Percentiles rank a stretch among this genome's conserved stretches.
phyloP scores from a whole-genome alignment of 92 coral and sea anemone genomes.

The Palythoa grandiflora region DNA sequence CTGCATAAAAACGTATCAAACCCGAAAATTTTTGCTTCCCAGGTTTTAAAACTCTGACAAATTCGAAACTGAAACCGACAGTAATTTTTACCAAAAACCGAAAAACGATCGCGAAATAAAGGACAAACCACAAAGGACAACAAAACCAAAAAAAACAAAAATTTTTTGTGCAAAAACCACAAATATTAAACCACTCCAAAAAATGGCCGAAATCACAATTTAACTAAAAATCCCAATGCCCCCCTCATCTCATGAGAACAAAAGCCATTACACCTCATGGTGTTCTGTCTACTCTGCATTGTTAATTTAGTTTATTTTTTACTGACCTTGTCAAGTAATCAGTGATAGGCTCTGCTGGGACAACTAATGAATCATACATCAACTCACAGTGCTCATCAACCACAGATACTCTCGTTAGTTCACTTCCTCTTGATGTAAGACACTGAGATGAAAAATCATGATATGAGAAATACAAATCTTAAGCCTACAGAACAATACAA shows the following conservation, averaged over 20 bases:
- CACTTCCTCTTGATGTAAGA: slow-evolving; percentile 78
- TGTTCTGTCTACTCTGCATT: background rate
- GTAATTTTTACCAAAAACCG: too few species aligned
- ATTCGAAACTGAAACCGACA: too few species aligned
- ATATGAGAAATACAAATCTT: background rate
- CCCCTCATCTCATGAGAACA: background rate
- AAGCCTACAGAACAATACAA: too few species aligned
- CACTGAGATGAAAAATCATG: slow-evolving; percentile 61
- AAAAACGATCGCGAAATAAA: too few species aligned
- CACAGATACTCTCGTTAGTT: slow-evolving; percentile 88
- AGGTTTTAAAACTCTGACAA: too few species aligned
- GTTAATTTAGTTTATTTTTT: background rate
- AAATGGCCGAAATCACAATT: too few species aligned
- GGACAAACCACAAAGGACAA: too few species aligned
- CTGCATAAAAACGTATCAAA: too few species aligned
- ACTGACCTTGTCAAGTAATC: slow-evolving; percentile 90
- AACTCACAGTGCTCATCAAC: slow-evolving; percentile 76
- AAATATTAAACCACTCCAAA: too few species aligned
- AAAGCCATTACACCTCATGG: background rate
- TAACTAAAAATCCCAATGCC: background rate
- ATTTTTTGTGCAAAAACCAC: too few species aligned
- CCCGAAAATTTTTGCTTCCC: too few species aligned
- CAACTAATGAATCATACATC: slow-evolving; percentile 88
- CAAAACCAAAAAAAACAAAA: too few species aligned
- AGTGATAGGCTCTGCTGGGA: slow-evolving; percentile 80